phyloP scores from a whole-genome alignment of 2,888 invertebrate genomes.

The Brachyopa scutellaris region DNA sequence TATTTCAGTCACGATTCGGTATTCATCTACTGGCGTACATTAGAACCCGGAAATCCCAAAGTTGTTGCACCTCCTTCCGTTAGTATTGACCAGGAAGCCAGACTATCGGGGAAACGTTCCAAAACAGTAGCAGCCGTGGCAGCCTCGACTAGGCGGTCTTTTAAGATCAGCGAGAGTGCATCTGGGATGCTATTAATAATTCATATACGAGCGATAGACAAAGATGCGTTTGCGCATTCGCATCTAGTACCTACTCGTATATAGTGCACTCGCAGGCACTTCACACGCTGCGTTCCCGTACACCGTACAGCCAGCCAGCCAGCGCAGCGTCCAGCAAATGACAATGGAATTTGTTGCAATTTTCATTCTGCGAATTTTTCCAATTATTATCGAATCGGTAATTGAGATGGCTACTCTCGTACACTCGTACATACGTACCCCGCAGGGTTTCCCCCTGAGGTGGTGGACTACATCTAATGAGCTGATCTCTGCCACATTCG shows the following conservation, averaged over 20 bases:
- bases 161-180: slow-evolving; percentile 41
- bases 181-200: slow-evolving; percentile 62
- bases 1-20: slow-evolving; percentile 62
- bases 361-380: slow-evolving; percentile 73
- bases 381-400: slow-evolving; percentile 73
- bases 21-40: slow-evolving; percentile 61
- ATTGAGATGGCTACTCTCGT: slow-evolving; percentile 71
- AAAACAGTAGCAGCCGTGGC: neutral
- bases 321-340: slow-evolving; percentile 32
- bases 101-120: neutral
- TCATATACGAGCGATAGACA: slow-evolving; percentile 61
- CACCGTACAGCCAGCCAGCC: no score
- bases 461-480: slow-evolving; percentile 70
- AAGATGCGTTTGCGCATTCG: slow-evolving; percentile 60
- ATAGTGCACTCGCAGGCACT: slow-evolving; percentile 21
- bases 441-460: slow-evolving; percentile 61
- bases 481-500: slow-evolving; percentile 45
- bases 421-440: no score
- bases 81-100: slow-evolving; percentile 30
- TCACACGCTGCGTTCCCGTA: slow-evolving; percentile 53
- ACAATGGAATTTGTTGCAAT: slow-evolving; percentile 71
- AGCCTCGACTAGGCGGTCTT: slow-evolving; percentile 9
- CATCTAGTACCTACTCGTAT: slow-evolving; percentile 9
- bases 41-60: slow-evolving; percentile 69
- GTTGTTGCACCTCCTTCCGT: slow-evolving; percentile 70